Percentiles rank a stretch among this genome's conserved stretches.
Evolutionary conservation across 2,797 vertebrate genomes (phyloP).

Genomic region (Eupleurogrammus muticus): DNA sequence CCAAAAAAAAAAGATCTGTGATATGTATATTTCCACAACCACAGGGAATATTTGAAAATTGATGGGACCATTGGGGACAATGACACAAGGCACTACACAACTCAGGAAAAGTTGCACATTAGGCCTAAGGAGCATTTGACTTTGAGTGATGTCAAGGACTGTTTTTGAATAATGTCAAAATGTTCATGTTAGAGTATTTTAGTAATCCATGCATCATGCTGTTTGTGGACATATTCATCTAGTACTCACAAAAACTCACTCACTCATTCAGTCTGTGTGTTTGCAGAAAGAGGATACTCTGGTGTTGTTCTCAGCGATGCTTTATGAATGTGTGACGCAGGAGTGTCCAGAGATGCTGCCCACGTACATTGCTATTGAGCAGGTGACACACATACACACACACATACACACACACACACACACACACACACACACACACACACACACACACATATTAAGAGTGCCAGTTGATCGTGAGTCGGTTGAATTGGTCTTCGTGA

Average conservation of each 20-base stretch:
- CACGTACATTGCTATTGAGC: slow-evolving; percentile 95
- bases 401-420: not conserved
- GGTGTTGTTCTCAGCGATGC: slow-evolving; percentile 93
- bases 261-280: slow-evolving; percentile 5
- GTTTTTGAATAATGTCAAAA: not conserved
- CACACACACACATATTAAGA: not conserved
- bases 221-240: not conserved
- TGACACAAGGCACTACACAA: no score
- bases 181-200: not conserved
- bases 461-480: not conserved
- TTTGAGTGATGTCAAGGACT: not conserved
- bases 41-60: no score
- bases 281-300: slow-evolving; percentile 89
- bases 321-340: slow-evolving; percentile 97
- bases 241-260: not conserved
- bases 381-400: slow-evolving; percentile 81
- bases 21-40: no score
- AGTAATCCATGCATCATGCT: not conserved
- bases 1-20: no score
- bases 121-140: not conserved
- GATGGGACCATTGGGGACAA: no score
- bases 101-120: no score
- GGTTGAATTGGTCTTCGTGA: not conserved
- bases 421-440: slow-evolving; percentile 1
- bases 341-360: slow-evolving; percentile 98